Evolutionary conservation across 2,797 vertebrate species (phyloP).

Genomic region (Sebastes variabilis): DNA sequence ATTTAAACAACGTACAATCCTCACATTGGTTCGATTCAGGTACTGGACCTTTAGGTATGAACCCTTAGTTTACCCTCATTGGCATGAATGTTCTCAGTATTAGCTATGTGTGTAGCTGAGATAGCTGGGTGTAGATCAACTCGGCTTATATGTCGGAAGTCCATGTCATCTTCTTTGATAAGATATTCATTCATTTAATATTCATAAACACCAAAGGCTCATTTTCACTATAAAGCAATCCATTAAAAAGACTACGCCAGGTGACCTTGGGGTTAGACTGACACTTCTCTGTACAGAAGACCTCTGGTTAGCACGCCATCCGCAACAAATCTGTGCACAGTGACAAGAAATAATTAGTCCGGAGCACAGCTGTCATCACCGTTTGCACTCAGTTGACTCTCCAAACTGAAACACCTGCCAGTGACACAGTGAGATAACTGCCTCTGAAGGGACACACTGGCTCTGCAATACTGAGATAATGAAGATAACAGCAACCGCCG

Average conservation of each 20-base stretch:
- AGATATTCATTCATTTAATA: background rate
- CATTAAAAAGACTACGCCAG: slow-evolving; percentile 3
- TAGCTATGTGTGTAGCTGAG: background rate
- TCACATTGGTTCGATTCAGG: background rate
- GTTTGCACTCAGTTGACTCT: slow-evolving; percentile 60
- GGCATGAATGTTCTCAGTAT: background rate
- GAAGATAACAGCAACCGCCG: background rate
- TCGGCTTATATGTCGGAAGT: background rate
- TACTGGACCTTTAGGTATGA: background rate
- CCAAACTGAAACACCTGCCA: slow-evolving; percentile 58
- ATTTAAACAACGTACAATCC: background rate
- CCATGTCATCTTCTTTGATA: slow-evolving; percentile 1
- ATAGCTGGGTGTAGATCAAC: background rate
- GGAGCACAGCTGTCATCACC: slow-evolving; percentile 51
- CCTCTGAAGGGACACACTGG: slow-evolving; percentile 16
- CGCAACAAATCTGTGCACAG: slow-evolving; percentile 45
- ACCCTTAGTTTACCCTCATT: background rate
- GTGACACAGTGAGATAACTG: slow-evolving; percentile 39
- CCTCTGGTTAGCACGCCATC: slow-evolving; percentile 27
- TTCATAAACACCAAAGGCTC: slow-evolving; percentile 7
- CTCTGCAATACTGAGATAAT: slow-evolving; percentile 28
- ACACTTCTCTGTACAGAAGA: slow-evolving; percentile 22
- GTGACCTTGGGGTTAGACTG: slow-evolving; percentile 37
- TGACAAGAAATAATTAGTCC: slow-evolving; percentile 65
- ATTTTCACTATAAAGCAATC: slow-evolving; percentile 12